Evolutionary conservation across 2,113 vertebrate species (phyloP), one percentile per base, ranked within the genome.

Genomic region (Argyrosomus japonicus): DNA sequence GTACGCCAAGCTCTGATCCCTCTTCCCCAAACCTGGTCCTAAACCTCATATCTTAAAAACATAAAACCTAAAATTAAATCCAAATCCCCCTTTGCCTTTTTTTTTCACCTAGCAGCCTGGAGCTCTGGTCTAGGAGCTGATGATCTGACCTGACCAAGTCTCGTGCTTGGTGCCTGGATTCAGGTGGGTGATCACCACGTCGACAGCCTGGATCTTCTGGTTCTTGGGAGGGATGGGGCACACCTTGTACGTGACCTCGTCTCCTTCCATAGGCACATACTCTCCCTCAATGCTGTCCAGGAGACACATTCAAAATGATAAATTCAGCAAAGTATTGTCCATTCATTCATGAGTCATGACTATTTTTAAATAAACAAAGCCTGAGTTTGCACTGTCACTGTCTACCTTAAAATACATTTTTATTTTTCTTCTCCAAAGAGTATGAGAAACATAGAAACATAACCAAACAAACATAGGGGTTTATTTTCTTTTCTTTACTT

Each of bases 141-240:
- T 96, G 29, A 98, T 96, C 95, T 99, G 97, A 85, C 98, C 98
- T 0, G 98, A 98, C 98, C 98, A 99, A 0, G 98, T 99, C 96
- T 99, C 98, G 0, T 99, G 98, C 90, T 98, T 99, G 12, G 96
- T 97, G 75, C 97, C 97, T 2, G 98, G 97, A 0, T 96, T 97
- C 90, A 97, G 92, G 94, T 99, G 97, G 70, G 98, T 99, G 92
- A 99, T 97, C 78, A 97, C 95, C 93, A 99, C 98, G 27, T 99
- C 98, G 62, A 99, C 97, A 0, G 98, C 98, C 93, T 99, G 98
- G 93, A 98, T 95, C 96, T 99, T 99, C 96, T 98, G 96, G 93
- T 99, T 99, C 95, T 99, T 99, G 86, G 98, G 98, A 1, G 98
- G 98, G 81, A 99, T 96, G 57, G 97, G 96, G 51, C 98, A 99